A percentile compares a stretch with the other conserved stretches of the same genome.
phyloP scores from a whole-genome alignment of 1,140 invertebrate species.

The Homarus americanus region DNA sequence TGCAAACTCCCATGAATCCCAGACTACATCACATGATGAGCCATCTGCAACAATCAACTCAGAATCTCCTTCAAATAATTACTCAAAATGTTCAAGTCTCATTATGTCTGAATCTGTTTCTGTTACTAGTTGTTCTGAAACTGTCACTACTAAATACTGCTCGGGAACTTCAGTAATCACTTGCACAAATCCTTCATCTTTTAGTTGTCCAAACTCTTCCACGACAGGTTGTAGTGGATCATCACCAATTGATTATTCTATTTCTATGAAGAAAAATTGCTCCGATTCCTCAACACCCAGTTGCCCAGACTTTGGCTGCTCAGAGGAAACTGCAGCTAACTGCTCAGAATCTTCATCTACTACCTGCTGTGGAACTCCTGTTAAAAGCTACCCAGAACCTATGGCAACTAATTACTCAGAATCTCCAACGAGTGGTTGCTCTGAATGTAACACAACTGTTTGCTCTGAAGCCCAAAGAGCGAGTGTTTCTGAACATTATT shows the following conservation, averaged over 20 bases:
- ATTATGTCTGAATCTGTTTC: neutral
- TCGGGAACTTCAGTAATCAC: neutral
- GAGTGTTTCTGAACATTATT: neutral
- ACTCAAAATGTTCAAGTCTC: neutral
- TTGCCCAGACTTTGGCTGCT: neutral
- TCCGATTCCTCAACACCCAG: neutral
- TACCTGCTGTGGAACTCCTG: neutral
- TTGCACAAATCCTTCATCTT: neutral
- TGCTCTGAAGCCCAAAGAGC: neutral
- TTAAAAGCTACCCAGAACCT: neutral
- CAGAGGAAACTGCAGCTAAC: neutral
- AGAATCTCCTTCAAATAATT: neutral
- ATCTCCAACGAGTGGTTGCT: neutral
- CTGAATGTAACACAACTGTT: neutral
- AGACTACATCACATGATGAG: neutral
- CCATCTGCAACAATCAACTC: neutral
- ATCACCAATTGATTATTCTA: neutral
- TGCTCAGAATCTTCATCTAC: slow-evolving; percentile 2
- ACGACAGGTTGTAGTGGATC: neutral
- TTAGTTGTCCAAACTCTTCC: neutral
- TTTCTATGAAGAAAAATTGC: neutral
- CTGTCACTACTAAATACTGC: neutral
- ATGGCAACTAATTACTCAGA: neutral
- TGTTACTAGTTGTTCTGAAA: neutral
- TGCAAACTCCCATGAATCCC: neutral